These are phyloP conservation scores for Spicauda simplicius DNA, from an alignment of 2,888 invertebrate species.

Conservation along the genomic window DNA sequence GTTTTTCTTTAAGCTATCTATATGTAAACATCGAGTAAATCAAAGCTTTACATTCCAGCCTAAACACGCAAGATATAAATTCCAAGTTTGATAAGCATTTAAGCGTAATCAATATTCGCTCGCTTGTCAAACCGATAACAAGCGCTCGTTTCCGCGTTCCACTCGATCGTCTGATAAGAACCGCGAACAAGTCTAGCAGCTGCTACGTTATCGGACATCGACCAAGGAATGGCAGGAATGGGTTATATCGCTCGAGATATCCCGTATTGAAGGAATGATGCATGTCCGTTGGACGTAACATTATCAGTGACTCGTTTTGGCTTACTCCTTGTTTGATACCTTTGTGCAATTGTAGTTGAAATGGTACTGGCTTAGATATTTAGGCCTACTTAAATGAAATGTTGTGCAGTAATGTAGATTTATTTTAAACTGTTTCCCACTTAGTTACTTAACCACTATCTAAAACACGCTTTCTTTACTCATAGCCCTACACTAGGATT, in stretches of 20 bases:
- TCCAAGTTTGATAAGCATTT: conserved; percentile 3
- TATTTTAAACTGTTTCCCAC: no score
- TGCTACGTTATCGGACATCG: conserved; percentile 28
- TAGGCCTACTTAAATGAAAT: no score
- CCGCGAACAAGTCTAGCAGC: conserved; percentile 27
- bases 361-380: no score
- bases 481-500: no score
- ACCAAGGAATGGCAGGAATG: conserved; percentile 3
- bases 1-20: no score
- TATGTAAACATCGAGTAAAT: background rate
- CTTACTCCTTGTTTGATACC: no score
- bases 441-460: no score
- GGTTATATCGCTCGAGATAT: background rate
- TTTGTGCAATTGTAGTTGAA: no score
- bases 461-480: no score
- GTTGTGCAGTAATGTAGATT: no score
- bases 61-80: conserved; percentile 2
- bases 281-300: background rate
- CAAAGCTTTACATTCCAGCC: background rate
- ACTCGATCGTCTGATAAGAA: conserved; percentile 21
- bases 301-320: no score
- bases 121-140: conserved; percentile 20
- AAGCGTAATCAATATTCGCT: conserved; percentile 22
- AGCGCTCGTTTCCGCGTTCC: conserved; percentile 21
- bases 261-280: conserved; percentile 3